A percentile compares a stretch with the other conserved stretches of the same genome.
phyloP scores from a whole-genome alignment of 2,888 invertebrate species.

The Syritta pipiens region DNA sequence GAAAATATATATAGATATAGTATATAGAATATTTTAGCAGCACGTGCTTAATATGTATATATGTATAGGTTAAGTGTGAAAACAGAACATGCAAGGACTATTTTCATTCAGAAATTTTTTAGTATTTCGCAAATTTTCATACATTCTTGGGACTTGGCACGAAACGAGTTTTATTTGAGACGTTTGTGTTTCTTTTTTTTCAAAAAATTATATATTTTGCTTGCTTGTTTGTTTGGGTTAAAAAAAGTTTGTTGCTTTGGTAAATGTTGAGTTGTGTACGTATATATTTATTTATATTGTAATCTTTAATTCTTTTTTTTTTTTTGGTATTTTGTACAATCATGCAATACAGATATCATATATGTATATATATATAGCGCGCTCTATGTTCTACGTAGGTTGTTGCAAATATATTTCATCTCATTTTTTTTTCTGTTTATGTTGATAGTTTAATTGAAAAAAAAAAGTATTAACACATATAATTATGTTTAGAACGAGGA shows the following conservation, averaged over 20 bases:
- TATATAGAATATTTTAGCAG: slow-evolving; percentile 60
- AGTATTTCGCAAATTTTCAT: slow-evolving; percentile 46
- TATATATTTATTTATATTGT: slow-evolving; percentile 42
- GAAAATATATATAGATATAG: slow-evolving; percentile 35
- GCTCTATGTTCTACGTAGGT: slow-evolving; percentile 54
- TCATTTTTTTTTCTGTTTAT: slow-evolving; percentile 19
- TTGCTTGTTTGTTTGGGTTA: slow-evolving; percentile 41
- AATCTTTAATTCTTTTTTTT: not conserved
- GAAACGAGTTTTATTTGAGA: slow-evolving; percentile 19
- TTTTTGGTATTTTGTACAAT: slow-evolving; percentile 47
- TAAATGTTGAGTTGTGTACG: slow-evolving; percentile 37
- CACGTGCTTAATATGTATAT: slow-evolving; percentile 64
- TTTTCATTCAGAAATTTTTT: slow-evolving; percentile 62
- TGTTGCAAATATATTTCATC: slow-evolving; percentile 54
- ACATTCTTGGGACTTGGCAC: slow-evolving; percentile 60
- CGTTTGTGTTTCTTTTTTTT: not conserved
- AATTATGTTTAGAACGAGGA: slow-evolving; percentile 66
- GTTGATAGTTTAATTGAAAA: slow-evolving; percentile 14
- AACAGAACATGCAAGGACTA: slow-evolving; percentile 69
- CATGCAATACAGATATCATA: slow-evolving; percentile 60
- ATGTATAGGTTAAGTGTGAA: slow-evolving; percentile 64
- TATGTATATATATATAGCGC: slow-evolving; percentile 50
- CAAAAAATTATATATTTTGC: slow-evolving; percentile 32
- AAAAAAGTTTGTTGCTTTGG: slow-evolving; percentile 25
- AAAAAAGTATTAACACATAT: slow-evolving; percentile 51